Conservation (phyloP, 2,797 vertebrate species). For the Alca torda region DNA sequence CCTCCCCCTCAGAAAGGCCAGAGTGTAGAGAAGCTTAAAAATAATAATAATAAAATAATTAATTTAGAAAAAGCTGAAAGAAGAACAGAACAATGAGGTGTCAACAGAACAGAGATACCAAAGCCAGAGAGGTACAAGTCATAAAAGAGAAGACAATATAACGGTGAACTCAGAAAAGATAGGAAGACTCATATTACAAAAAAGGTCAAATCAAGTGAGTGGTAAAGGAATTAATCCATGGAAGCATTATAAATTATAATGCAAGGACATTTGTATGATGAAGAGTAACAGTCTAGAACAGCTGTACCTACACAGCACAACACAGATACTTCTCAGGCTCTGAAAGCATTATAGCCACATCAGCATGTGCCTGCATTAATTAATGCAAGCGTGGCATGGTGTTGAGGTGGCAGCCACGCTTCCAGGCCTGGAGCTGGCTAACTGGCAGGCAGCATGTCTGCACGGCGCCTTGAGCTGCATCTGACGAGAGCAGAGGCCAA, state of each 20-base stretch:
- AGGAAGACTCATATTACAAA: neutral
- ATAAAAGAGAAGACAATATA: neutral
- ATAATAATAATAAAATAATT: neutral
- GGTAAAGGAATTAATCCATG: neutral
- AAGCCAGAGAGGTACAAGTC: neutral
- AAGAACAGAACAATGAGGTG: neutral
- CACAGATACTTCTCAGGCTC: neutral
- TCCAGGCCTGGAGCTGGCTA: neutral
- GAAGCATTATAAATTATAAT: neutral
- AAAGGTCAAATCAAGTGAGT: neutral
- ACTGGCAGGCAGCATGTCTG: accelerated
- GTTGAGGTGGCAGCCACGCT: neutral
- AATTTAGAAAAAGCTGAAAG: neutral
- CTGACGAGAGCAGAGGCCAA: neutral
- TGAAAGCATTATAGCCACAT: neutral
- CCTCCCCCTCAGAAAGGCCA: neutral
- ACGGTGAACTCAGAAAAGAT: neutral
- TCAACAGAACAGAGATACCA: neutral
- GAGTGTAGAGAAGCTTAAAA: neutral
- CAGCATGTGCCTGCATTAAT: neutral
- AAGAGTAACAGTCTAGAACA: neutral
- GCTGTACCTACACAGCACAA: neutral
- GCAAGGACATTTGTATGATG: neutral
- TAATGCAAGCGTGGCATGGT: neutral
- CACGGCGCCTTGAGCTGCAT: neutral